phyloP scores from a whole-genome alignment of 2,113 vertebrate species.

The Ranitomeya variabilis region DNA sequence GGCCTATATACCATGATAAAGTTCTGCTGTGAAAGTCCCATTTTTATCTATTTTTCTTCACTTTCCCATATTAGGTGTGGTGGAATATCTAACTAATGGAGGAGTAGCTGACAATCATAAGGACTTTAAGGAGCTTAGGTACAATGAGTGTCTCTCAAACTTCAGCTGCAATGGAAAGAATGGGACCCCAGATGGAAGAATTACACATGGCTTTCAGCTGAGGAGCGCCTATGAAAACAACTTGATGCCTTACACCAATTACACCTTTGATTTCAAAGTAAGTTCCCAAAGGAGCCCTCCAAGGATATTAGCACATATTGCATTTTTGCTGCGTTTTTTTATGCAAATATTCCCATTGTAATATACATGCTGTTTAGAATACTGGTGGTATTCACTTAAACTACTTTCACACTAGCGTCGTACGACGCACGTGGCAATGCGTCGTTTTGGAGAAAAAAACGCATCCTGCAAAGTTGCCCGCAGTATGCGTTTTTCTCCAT shows the following conservation, averaged over 20 bases:
- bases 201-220: constrained; percentile 96
- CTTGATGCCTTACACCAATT: constrained; percentile 99
- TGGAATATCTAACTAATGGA: constrained; percentile 96
- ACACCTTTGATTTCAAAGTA: constrained; percentile 99
- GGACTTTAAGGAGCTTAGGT: constrained; percentile 97
- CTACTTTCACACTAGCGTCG: too few species aligned
- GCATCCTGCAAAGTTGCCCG: too few species aligned
- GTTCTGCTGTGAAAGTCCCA: neutral
- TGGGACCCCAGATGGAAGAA: constrained; percentile 87
- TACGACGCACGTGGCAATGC: too few species aligned
- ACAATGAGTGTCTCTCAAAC: constrained; percentile 96
- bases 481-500: too few species aligned
- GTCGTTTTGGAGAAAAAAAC: too few species aligned
- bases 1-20: too few species aligned
- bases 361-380: too few species aligned
- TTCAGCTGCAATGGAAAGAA: constrained; percentile 95
- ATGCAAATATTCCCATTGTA: too few species aligned
- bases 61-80: constrained; percentile 79
- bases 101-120: constrained; percentile 98
- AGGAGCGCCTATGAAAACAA: constrained; percentile 97
- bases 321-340: too few species aligned
- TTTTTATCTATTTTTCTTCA: neutral
- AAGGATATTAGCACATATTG: too few species aligned
- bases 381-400: too few species aligned
- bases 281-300: constrained; percentile 52